Evolutionary conservation across 2,113 vertebrate species (phyloP), one percentile per base, ranked within the genome.

Genomic region (Gobiocypris rarus): DNA sequence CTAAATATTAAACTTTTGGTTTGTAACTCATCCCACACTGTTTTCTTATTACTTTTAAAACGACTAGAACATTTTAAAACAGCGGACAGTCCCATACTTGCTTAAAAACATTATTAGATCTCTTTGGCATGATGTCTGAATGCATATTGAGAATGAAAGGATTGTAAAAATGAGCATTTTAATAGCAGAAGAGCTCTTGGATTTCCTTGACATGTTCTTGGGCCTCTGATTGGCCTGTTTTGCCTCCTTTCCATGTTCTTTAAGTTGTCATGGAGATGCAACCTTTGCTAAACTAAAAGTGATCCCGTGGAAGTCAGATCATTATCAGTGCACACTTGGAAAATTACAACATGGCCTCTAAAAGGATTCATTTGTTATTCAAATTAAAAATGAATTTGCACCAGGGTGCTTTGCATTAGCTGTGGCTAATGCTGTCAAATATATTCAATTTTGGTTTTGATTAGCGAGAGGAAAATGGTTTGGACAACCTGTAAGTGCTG

Each of bases 361-460:
- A 91, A 91, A 91, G 86, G 87, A 88, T 91, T 91, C 73, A 92
- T 92, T 92, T 93, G 90, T 86, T 89, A 92, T 91, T 92, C 90
- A 92, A 92, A 92, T 93, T n/a, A 82, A 89, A 90, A 77, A 84
- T 87, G 50, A 89, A 84, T 88, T 80, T 84, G 83, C 34, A 74
- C 83, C 19, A 59, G 41, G 65, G 38, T 76, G 83, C 75, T 81
- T 87, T 86, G 81, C n/a, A 71, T 83, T 81, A 34, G 75, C 78
- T 50, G 76, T 81, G 77, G 87, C 75, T 88, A 87, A 90, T 83
- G 79, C 79, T 75, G 83, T 76, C 63, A 38, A 84, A 87, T 88
- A 79, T 75, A 63, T 87, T 88, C 83, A 24, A 84, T 90, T 88
- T 84, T 83, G 73, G 43, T 86, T 86, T 88, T 86, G 86, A 90